phyloP scores from a whole-genome alignment of 2,797 vertebrate genomes.

The Threskiornis aethiopicus region DNA sequence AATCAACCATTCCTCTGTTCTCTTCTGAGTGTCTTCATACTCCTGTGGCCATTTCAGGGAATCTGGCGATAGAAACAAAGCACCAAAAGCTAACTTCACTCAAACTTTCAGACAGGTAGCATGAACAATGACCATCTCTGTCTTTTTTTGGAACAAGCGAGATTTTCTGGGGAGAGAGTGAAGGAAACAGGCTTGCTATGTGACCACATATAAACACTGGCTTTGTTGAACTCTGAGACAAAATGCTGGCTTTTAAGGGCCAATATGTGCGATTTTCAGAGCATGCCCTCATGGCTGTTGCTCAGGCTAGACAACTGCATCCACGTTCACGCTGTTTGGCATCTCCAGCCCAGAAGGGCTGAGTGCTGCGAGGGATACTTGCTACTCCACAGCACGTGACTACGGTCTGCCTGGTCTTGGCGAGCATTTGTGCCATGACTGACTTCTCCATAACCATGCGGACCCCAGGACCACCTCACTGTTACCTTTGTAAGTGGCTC shows the following conservation, averaged over 20 bases:
- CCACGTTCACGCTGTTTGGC: accelerated
- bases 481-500: background rate
- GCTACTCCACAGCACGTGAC: background rate
- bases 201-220: background rate
- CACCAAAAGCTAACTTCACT: background rate
- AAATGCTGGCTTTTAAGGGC: background rate
- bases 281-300: background rate
- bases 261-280: background rate
- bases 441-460: accelerated
- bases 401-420: background rate
- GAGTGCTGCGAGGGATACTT: background rate
- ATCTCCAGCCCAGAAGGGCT: background rate
- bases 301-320: background rate
- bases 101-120: background rate
- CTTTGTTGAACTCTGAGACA: background rate
- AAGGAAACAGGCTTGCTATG: background rate
- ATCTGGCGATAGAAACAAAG: background rate
- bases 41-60: background rate
- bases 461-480: background rate
- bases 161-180: background rate
- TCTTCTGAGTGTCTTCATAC: background rate
- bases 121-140: background rate
- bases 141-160: background rate
- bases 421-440: background rate
- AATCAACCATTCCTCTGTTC: background rate